Percentiles rank a stretch among this genome's conserved stretches.
phyloP scores from a whole-genome alignment of 30 jellyfish, hydroid and myxozoan genomes.

The Turritopsis dohrnii region DNA sequence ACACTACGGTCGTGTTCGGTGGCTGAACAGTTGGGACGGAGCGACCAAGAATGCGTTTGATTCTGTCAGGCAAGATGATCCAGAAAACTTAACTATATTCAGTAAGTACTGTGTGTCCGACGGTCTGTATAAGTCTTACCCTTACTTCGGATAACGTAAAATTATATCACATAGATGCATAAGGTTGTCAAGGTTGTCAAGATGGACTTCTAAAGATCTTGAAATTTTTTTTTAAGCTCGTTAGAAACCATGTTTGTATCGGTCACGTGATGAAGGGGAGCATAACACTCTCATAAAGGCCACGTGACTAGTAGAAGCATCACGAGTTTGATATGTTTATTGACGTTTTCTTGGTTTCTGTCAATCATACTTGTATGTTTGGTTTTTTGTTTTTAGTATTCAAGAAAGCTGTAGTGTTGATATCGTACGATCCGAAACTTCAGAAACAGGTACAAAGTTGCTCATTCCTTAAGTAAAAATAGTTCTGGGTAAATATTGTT shows the following conservation, averaged over 20 bases:
- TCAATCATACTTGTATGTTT: neutral
- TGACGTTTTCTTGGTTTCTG: neutral
- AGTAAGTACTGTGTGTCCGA: too few species aligned
- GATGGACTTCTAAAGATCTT: too few species aligned
- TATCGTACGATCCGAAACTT: constrained; percentile 56
- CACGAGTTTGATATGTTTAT: too few species aligned
- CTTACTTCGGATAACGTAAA: too few species aligned
- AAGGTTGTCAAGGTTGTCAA: too few species aligned
- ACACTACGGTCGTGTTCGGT: constrained; percentile 90
- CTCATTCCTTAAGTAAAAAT: neutral
- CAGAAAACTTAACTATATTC: constrained; percentile 71
- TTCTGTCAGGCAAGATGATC: constrained; percentile 39
- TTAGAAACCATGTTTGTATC: too few species aligned
- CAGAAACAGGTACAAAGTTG: constrained; percentile 57
- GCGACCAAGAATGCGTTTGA: constrained; percentile 37
- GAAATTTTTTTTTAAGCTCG: too few species aligned
- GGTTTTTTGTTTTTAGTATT: constrained; percentile 43
- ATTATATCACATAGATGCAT: too few species aligned
- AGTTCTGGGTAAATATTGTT: neutral
- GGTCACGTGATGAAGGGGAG: too few species aligned
- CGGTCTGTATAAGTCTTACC: too few species aligned
- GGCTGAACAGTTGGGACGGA: constrained; percentile 65
- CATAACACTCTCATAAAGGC: too few species aligned
- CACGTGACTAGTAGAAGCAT: too few species aligned
- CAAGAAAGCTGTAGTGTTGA: constrained; percentile 79